Evolutionary conservation across 2,888 invertebrate species (phyloP).

Genomic region (Archips crataeganus): DNA sequence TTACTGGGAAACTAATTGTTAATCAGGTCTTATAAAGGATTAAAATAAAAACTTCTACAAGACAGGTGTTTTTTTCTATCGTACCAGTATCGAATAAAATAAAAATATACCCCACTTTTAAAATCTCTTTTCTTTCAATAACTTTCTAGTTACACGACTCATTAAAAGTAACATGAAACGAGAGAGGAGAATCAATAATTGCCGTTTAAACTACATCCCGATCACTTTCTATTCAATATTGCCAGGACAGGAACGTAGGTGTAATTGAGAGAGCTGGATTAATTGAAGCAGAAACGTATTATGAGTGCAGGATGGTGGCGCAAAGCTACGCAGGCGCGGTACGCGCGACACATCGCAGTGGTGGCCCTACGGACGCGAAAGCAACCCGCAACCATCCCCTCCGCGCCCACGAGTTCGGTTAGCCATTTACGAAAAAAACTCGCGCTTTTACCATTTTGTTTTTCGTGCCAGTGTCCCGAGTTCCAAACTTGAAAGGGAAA

Average conservation of each 20-base stretch:
- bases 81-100: background rate
- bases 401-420: slow-evolving; percentile 49
- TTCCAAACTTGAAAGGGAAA: slow-evolving; percentile 44
- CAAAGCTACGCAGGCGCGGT: slow-evolving; percentile 81
- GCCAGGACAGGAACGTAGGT: slow-evolving; percentile 63
- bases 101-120: background rate
- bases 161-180: background rate
- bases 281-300: slow-evolving; percentile 84
- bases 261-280: slow-evolving; percentile 81
- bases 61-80: background rate
- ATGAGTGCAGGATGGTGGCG: slow-evolving; percentile 76
- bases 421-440: slow-evolving; percentile 45
- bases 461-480: slow-evolving; percentile 38
- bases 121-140: background rate
- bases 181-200: background rate
- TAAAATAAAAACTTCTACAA: too few species aligned
- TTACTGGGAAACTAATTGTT: too few species aligned
- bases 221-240: slow-evolving; percentile 40
- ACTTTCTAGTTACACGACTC: background rate
- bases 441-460: slow-evolving; percentile 24
- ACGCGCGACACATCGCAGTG: slow-evolving; percentile 72
- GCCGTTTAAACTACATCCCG: background rate
- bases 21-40: too few species aligned
- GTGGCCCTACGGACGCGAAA: slow-evolving; percentile 66
- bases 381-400: slow-evolving; percentile 61